A percentile compares a stretch with the other conserved stretches of the same genome.
These are phyloP conservation scores for Cosmia trapezina DNA, from an alignment of 2,888 invertebrate genomes.

Conservation along the genomic window DNA sequence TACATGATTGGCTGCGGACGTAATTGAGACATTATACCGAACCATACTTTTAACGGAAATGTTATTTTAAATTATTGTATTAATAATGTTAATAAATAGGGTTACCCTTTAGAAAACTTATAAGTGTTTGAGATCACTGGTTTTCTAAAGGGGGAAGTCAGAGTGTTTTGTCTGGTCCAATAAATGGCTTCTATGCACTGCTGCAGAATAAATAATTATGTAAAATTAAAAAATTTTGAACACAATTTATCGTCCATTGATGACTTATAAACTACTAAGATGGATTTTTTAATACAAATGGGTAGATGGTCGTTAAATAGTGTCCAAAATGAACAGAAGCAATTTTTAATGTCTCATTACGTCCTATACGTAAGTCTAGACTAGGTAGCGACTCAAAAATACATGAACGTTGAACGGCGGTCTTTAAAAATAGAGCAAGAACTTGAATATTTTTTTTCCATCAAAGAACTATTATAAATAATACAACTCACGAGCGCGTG, in stretches of 20 bases:
- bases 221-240: not conserved
- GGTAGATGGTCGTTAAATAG: not conserved
- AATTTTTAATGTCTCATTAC: conserved; percentile 1
- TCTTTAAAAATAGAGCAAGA: not conserved
- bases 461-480: not conserved
- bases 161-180: not conserved
- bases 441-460: not conserved
- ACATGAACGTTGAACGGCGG: not conserved
- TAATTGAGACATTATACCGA: conserved; percentile 1
- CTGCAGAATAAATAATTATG: not conserved
- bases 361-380: conserved; percentile 4
- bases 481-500: not conserved
- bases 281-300: conserved; percentile 13
- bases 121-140: conserved; percentile 42
- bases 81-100: conserved; percentile 12
- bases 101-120: conserved; percentile 19
- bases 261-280: conserved; percentile 10
- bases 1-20: not conserved
- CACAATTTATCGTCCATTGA: not conserved
- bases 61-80: not conserved
- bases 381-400: conserved; percentile 17
- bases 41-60: not conserved
- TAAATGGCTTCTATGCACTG: conserved; percentile 6
- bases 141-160: conserved; percentile 3
- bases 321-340: conserved; percentile 2